Base-by-base conservation (phyloP, 2,888 invertebrate species). In the Auanema sp. region DNA sequence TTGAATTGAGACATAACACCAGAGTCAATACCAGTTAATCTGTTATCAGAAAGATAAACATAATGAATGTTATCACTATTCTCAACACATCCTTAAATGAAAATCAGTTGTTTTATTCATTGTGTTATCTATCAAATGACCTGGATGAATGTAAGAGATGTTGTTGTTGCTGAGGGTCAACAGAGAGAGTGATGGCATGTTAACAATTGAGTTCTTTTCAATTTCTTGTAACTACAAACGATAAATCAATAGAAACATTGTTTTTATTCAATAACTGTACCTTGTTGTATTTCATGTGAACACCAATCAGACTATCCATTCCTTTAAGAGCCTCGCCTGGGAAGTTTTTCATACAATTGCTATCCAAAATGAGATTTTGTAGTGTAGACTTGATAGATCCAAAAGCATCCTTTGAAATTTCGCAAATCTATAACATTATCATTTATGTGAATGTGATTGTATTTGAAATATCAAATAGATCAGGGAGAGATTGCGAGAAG, bases 1-100 rank as follows among this genome's bases (percentile, higher is more conserved):
- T 75, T 71, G 70, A 79, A 79, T 61, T 84, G 83, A 80, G 90
- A 88, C 83, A 93, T 91, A 69, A 91, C 91, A 60, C 91, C 89
- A 18, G 91, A 89, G 67, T 90, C 89, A 77, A 84, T 72, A 18
- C 60, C 64, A 25, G 67, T 62, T 51, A 85, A 64, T 23, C 75
- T 58, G 66, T 84, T 84, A 43, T 83, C 79, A 62, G 79, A 80
- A 60, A 84, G 65, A 66, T 81, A 84, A 42, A 84, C 65, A 51
- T 82, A 84, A 21, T 75, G 76, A 14, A 82, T 75, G 56, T 74
- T 79, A 50, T 77, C 70, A 11, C 74, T 69, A 63, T 80, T 79
- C 24, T 57, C 54, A 11, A 83, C 75, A 41, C 83, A 80, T 60
- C 80, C 76, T 25, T 8, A 52, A 52, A 52, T 5, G 6, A 52